Evolutionary conservation across 2,113 vertebrate species (phyloP), one percentile per base, ranked within the genome.

Genomic region (Tachycineta bicolor): DNA sequence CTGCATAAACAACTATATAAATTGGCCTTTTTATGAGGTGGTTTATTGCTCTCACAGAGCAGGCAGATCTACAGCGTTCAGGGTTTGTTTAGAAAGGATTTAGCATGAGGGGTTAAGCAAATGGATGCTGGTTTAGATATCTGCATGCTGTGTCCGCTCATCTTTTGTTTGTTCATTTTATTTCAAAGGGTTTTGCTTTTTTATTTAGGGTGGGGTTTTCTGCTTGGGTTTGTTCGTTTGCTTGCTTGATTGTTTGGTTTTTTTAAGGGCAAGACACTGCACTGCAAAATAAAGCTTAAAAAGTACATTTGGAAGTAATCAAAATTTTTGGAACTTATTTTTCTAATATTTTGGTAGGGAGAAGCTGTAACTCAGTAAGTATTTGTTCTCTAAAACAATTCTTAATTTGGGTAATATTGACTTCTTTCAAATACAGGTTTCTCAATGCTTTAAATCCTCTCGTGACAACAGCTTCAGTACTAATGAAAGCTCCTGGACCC

Each of bases 371-470:
- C 25, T 89, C 73, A 53, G 21, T 70, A 64, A 84, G 60, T 76
- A 80, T 67, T 91, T 94, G 71, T 80, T 94, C 92, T 69, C 26
- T 67, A 70, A 89, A 90, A 55, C 65, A 94, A 80, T 83, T 95
- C 74, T 85, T 88, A 90, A 93, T 95, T 91, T 96, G 95, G 58
- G 33, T 96, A 84, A 90, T 95, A 73, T 95, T 97, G 64, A 97
- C 84, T 89, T 93, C 70, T 91, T 91, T 83, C 92, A 93, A 96
- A 92, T 85, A 91, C 87, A 97, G 97, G 83, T 97, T 98, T 87
- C 96, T 98, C 68, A 95, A 78, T 87, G 94, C 96, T 92, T 94
- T 97, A 96, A 98, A 96, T 96, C 95, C 93, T 75, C 95, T 98
- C 24, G 37, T 97, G 96, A 96, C 83, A 73, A 95, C 87, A 88